phyloP scores from a whole-genome alignment of 2,888 invertebrate species.

The Hydriomena furcata region DNA sequence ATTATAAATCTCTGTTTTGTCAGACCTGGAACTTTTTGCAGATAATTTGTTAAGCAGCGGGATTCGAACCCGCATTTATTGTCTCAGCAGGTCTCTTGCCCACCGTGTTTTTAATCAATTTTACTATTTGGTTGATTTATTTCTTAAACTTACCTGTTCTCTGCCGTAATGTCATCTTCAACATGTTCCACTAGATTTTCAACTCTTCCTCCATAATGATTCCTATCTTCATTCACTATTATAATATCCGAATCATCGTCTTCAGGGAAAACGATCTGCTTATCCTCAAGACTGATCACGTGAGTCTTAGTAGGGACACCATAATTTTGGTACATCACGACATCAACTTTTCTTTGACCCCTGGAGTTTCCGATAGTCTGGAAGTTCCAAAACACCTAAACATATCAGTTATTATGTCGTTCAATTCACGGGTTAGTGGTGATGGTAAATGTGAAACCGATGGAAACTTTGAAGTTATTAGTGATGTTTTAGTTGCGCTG shows the following conservation, averaged over 20 bases:
- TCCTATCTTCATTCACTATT: constrained; percentile 72
- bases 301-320: constrained; percentile 58
- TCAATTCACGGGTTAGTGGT: constrained; percentile 4
- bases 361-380: constrained; percentile 88
- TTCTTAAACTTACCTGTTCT: constrained; percentile 44
- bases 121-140: too few species aligned
- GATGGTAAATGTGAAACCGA: not conserved
- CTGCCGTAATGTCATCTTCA: constrained; percentile 52
- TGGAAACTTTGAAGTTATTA: not conserved
- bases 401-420: constrained; percentile 74
- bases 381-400: constrained; percentile 92
- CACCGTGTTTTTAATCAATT: too few species aligned
- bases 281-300: constrained; percentile 66
- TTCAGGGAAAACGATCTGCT: constrained; percentile 70
- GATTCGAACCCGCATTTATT: too few species aligned
- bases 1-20: too few species aligned
- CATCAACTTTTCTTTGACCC: constrained; percentile 86
- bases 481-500: constrained; percentile 10
- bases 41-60: too few species aligned
- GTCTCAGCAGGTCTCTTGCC: too few species aligned
- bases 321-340: constrained; percentile 71
- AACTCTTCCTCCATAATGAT: constrained; percentile 55
- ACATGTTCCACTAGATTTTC: constrained; percentile 50
- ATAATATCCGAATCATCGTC: constrained; percentile 75
- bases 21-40: too few species aligned